A percentile compares a stretch with the other conserved stretches of the same genome.
phyloP scores from a whole-genome alignment of 2,888 invertebrate genomes.

The Pinctada fucata region DNA sequence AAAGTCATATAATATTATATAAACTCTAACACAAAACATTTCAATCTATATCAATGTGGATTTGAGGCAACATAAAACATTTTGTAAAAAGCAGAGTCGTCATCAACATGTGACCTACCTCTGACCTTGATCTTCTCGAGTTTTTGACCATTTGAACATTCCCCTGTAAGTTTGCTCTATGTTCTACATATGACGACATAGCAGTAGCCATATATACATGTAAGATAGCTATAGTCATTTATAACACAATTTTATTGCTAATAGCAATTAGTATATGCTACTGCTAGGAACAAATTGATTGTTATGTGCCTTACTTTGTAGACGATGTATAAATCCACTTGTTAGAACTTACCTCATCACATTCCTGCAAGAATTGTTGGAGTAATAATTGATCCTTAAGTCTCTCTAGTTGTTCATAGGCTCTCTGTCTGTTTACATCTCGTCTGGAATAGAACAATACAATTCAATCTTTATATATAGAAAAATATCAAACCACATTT shows the following conservation, averaged over 20 bases:
- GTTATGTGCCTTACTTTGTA: too few species aligned
- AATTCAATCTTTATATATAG: not conserved
- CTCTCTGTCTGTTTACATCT: slow-evolving; percentile 92
- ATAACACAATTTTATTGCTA: too few species aligned
- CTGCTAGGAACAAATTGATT: too few species aligned
- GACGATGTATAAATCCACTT: too few species aligned
- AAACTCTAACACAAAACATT: not conserved
- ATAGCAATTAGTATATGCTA: too few species aligned
- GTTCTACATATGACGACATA: too few species aligned
- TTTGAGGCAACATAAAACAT: not conserved
- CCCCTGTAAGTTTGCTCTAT: too few species aligned
- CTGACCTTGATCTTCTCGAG: too few species aligned
- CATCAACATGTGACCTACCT: not conserved
- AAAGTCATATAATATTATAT: slow-evolving; percentile 1
- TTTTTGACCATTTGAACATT: too few species aligned
- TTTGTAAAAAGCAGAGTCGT: not conserved
- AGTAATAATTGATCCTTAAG: slow-evolving; percentile 95
- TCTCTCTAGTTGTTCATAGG: slow-evolving; percentile 92
- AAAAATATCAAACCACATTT: too few species aligned
- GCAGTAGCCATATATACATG: too few species aligned
- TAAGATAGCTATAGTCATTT: too few species aligned
- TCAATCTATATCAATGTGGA: not conserved
- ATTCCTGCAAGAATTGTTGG: slow-evolving; percentile 91
- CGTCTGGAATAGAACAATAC: slow-evolving; percentile 77
- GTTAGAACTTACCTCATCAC: slow-evolving; percentile 74